A percentile compares a stretch with the other conserved stretches of the same genome.
Evolutionary conservation across 2,888 invertebrate species (phyloP).

Genomic region (Lasioglossum villosulum): DNA sequence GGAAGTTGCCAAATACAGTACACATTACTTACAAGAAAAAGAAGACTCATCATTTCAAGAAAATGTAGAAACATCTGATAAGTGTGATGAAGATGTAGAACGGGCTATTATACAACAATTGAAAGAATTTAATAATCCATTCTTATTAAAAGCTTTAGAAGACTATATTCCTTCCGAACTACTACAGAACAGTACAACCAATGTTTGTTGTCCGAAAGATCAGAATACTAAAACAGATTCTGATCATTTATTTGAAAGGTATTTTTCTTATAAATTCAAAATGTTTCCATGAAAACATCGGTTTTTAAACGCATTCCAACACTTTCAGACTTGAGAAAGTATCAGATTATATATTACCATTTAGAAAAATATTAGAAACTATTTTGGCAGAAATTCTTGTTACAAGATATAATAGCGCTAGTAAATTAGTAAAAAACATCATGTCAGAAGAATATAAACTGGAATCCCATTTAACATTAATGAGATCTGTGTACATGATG

Average conservation of each 20-base stretch:
- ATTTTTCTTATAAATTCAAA: constrained; percentile 27
- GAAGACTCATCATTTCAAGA: constrained; percentile 50
- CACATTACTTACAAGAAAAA: constrained; percentile 27
- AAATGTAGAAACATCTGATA: constrained; percentile 21
- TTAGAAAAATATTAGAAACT: constrained; percentile 83
- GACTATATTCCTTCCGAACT: constrained; percentile 79
- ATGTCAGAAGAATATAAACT: constrained; percentile 85
- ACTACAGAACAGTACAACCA: constrained; percentile 61
- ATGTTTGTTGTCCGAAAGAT: constrained; percentile 4
- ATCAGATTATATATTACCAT: constrained; percentile 81
- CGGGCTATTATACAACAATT: constrained; percentile 77
- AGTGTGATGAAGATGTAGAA: constrained; percentile 71
- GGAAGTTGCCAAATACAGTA: constrained; percentile 76
- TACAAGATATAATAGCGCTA: constrained; percentile 83
- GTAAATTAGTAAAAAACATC: constrained; percentile 85
- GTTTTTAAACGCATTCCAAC: neutral
- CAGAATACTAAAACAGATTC: constrained; percentile 4
- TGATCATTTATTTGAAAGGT: constrained; percentile 60
- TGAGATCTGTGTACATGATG: constrained; percentile 86
- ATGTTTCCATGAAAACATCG: neutral
- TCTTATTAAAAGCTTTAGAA: constrained; percentile 85
- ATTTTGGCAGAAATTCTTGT: constrained; percentile 84
- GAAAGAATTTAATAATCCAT: constrained; percentile 79
- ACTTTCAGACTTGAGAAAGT: constrained; percentile 72
- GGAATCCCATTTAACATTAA: constrained; percentile 84